Base-by-base conservation (phyloP, 2,797 vertebrate species). In the Decapterus maruadsi region DNA sequence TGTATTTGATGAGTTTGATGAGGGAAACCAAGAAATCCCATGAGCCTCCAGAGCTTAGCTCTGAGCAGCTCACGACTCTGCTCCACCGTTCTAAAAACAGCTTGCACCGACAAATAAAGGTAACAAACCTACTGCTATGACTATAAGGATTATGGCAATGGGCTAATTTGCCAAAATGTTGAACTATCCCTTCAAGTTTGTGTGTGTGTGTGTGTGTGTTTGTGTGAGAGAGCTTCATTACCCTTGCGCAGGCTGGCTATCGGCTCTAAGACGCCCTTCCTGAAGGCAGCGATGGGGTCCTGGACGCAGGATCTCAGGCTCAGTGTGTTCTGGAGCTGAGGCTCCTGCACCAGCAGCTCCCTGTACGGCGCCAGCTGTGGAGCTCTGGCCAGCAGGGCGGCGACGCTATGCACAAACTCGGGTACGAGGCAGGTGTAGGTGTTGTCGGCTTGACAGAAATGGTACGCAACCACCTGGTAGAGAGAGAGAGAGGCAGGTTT, bases 371-470 rank as follows among this genome's bases (percentile, higher is more conserved):
- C 26, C 16, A 99, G 88, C 72, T 96, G 97, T 2, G 94, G 96
- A 0, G 96, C 96, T 75, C 98, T 96, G 83, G 98, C 97, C 36
- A 99, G 94, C 80, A 99, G 86, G 58, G 98, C 98, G 0, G 98
- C 97, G 8, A 98, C 80, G n/a, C 98, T 99, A 93, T 99, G 98
- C 76, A 99, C 98, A 1, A 99, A 98, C 89, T 99, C 98, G 0
- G 98, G 98, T 38, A 99, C 98, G 16, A 99, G 96, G 82, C 98
- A 99, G 0, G 98, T 99, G 94, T 99, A 99, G 0, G 98, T 98
- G 93, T 99, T 99, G 89, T 99, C 98, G 0, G 98, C 98, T 90
- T 99, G 98, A 87, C 98, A 99, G 90, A 98, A 99, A 89, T 99
- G 98, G 81, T 99, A 99, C 10, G 98, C 97, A 46, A 99, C 97